Conservation (phyloP, 2,113 vertebrate genomes). For the Hydrochoerus hydrochaeris region DNA sequence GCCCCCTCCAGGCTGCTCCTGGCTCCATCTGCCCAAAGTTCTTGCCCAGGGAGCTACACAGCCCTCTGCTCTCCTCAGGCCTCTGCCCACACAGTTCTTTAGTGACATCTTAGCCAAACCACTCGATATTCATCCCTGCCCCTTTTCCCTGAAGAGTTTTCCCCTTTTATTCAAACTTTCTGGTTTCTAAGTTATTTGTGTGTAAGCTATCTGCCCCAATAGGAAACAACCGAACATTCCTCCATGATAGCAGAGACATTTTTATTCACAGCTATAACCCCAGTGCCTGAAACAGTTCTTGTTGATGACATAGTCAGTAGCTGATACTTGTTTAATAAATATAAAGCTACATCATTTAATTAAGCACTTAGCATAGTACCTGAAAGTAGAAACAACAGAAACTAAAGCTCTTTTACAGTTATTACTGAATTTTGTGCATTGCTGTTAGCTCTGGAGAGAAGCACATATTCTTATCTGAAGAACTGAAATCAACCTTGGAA, state of each 20-base stretch:
- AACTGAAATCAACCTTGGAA: not conserved
- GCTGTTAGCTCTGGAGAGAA: not conserved
- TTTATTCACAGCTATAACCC: not conserved
- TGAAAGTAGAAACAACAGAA: not conserved
- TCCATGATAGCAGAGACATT: not conserved
- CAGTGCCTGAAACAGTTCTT: not conserved
- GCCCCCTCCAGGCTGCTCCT: not conserved
- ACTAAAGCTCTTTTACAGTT: not conserved
- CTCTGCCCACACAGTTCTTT: not conserved
- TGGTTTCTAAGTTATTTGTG: not conserved
- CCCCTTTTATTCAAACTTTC: not conserved
- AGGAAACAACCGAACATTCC: not conserved
- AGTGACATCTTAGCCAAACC: not conserved
- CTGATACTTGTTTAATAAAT: not conserved
- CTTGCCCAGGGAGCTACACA: not conserved
- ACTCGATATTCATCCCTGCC: not conserved
- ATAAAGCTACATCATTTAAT: not conserved
- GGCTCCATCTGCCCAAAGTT: not conserved
- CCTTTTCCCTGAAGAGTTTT: not conserved
- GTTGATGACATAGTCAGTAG: not conserved
- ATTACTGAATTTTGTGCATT: not conserved
- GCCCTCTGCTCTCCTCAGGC: not conserved
- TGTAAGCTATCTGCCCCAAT: not conserved
- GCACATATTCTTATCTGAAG: not conserved
- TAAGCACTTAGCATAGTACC: not conserved